Evolutionary conservation across 2,797 vertebrate genomes (phyloP).

Genomic region (Cephalopachus bancanus): DNA sequence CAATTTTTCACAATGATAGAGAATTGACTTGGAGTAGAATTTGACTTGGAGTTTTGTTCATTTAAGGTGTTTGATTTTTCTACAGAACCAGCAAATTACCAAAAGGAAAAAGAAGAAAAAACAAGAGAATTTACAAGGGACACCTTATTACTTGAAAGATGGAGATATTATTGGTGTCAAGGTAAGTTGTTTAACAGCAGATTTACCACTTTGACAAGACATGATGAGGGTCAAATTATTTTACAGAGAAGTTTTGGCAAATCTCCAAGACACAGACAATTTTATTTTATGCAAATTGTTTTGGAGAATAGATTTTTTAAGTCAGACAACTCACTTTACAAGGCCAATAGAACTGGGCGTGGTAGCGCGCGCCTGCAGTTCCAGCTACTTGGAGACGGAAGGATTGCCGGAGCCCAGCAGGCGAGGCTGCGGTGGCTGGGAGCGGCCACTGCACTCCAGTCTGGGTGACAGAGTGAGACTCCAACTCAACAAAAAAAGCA

Average conservation of each 20-base stretch:
- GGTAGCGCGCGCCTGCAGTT: too few relatives aligned
- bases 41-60: slow-evolving; percentile 4
- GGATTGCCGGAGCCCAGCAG: too few relatives aligned
- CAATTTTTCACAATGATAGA: background rate
- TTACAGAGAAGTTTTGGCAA: background rate
- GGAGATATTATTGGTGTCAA: slow-evolving; percentile 95
- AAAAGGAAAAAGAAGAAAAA: slow-evolving; percentile 95
- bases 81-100: slow-evolving; percentile 94
- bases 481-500: too few relatives aligned
- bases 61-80: slow-evolving; percentile 65
- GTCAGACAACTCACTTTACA: background rate
- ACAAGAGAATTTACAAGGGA: slow-evolving; percentile 92
- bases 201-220: background rate
- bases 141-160: slow-evolving; percentile 95
- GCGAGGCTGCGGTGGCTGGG: too few relatives aligned
- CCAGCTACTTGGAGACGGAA: too few relatives aligned
- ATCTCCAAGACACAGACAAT: background rate
- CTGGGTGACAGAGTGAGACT: too few relatives aligned
- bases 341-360: background rate
- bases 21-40: background rate
- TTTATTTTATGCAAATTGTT: background rate
- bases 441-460: too few relatives aligned
- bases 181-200: slow-evolving; percentile 86
- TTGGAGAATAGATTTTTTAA: too few relatives aligned
- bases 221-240: background rate